Percentiles rank a stretch among this genome's conserved stretches.
phyloP scores from a whole-genome alignment of 2,888 invertebrate species.

The Melieria picta region DNA sequence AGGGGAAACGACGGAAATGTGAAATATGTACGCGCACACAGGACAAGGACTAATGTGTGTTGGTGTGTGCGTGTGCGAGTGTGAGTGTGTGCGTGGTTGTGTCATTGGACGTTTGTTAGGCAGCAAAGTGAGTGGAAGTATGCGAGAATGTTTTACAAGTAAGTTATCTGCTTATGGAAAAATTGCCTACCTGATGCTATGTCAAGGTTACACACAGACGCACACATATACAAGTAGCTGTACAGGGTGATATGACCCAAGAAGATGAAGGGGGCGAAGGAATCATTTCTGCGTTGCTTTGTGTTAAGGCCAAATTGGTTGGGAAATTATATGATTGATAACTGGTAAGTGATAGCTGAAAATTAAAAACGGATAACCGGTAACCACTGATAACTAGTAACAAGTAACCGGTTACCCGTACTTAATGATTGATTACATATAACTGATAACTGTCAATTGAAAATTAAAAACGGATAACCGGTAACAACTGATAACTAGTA shows the following conservation, averaged over 20 bases:
- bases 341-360: too few species aligned
- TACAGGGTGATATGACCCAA: background rate
- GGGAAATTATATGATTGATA: too few species aligned
- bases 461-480: too few species aligned
- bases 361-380: too few species aligned
- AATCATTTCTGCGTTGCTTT: background rate
- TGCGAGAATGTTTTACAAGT: constrained; percentile 14
- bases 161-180: constrained; percentile 35
- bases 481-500: too few species aligned
- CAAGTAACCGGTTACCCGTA: too few species aligned
- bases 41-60: background rate
- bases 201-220: constrained; percentile 9
- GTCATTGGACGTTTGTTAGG: background rate
- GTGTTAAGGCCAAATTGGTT: background rate
- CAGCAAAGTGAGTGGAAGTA: too few species aligned
- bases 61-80: background rate
- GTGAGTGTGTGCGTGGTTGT: background rate
- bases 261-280: background rate
- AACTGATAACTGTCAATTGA: too few species aligned
- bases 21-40: background rate
- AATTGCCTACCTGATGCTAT: constrained; percentile 31
- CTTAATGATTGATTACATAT: too few species aligned
- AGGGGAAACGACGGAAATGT: constrained; percentile 12
- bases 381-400: too few species aligned
- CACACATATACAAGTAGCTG: constrained; percentile 3